A percentile compares a stretch with the other conserved stretches of the same genome.
Conservation (phyloP, 2,113 vertebrate species). For the Talpa occidentalis region DNA sequence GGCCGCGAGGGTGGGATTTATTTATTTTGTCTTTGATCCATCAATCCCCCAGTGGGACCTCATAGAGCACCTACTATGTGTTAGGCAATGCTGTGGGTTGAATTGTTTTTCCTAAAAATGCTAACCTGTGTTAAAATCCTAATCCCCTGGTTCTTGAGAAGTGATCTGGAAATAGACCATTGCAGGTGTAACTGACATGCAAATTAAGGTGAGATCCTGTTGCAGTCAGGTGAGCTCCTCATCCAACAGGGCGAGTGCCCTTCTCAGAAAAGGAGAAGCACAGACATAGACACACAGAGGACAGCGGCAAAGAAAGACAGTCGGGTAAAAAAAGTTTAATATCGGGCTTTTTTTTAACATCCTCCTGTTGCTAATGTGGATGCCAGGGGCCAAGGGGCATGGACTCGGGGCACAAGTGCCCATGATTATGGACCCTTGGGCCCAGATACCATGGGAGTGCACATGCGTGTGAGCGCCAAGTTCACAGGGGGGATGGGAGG, state of each 20-base stretch:
- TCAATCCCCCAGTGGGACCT: not conserved
- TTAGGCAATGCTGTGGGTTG: not conserved
- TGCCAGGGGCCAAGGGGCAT: no score
- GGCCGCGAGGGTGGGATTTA: not conserved
- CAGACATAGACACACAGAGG: not conserved
- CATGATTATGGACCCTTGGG: no score
- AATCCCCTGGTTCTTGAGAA: not conserved
- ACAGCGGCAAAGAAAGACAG: not conserved
- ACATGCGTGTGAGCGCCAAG: no score
- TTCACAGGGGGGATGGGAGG: no score
- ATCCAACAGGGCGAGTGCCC: not conserved
- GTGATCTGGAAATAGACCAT: not conserved
- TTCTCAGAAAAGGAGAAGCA: not conserved
- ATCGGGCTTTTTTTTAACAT: no score
- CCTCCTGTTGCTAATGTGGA: no score
- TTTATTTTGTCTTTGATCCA: not conserved
- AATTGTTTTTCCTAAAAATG: not conserved
- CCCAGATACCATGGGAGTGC: no score
- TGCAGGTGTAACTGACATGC: not conserved
- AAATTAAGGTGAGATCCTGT: not conserved
- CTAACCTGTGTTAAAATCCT: not conserved
- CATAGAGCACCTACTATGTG: not conserved
- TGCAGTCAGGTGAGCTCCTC: not conserved
- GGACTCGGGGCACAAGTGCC: no score
- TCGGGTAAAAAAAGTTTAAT: no score